Base-by-base conservation (phyloP, 2,888 invertebrate genomes). In the Masnerella sp. region DNA sequence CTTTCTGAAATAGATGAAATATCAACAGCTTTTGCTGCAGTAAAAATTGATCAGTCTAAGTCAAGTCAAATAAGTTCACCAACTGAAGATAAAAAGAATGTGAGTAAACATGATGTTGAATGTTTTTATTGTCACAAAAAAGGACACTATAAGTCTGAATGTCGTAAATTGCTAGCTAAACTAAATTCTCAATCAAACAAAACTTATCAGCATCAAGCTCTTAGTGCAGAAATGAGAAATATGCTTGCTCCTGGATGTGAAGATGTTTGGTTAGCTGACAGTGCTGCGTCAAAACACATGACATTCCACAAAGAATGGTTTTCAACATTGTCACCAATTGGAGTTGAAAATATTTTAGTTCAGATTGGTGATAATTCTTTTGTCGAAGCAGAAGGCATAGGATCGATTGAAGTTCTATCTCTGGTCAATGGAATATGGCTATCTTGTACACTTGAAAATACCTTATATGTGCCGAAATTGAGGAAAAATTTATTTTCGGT, bases 401-500 rank as follows among this genome's bases (percentile, higher is more conserved):
- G 34, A 2, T 18, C 34, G 5, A 36, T 58, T 15, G 9, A 3
- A 0, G 17, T 58, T 5, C n/a, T 12, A 2, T 9, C 34, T 0
- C 4, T 20, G 12, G 36, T 58, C 3, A 45, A 58, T 25, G 25
- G 18, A 1, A 15, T 32, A 22, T 65, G 54, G 65, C 20, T 58
- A 2, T 5, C 49, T 1, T 36, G 69, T 11, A 38, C 12, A 0
- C 12, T 65, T 5, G 32, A 74, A 17, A 38, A 70, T 2, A 40
- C 49, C 1, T 38, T 68, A 18, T 71, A 72, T 17, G 45, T 72
- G 4, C 65, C 69, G 1, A 42, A 38, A 1, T 22, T 69, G 11
- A 40, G 47, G 17, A 45, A 47, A 2, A 74, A 74, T 34, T 56
- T 74, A 7, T 74, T 74, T 22, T 74, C 65, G 11, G 59, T 59